Conservation (phyloP, 2,113 vertebrate species). For the Menidia beryllina region DNA sequence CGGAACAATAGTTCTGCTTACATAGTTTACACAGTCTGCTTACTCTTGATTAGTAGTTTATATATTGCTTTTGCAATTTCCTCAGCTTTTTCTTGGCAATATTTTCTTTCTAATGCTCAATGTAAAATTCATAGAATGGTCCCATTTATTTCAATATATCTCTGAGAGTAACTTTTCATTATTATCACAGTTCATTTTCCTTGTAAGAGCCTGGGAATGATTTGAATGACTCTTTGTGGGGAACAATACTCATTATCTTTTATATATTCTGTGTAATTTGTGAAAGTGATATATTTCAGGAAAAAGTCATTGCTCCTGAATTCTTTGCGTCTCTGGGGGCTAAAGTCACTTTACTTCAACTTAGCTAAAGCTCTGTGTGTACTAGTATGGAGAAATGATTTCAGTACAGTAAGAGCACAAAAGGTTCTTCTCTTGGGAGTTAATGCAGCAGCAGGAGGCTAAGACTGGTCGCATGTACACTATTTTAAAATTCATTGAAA, state of each 20-base stretch:
- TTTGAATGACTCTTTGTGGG: conserved; percentile 1
- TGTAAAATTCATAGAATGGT: background rate
- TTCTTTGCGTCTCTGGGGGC: conserved; percentile 23
- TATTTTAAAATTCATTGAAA: conserved; percentile 63
- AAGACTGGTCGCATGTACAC: conserved; percentile 34
- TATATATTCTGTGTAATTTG: conserved; percentile 1
- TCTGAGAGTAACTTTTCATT: conserved; percentile 16
- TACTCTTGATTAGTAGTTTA: conserved; percentile 46
- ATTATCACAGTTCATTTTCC: background rate
- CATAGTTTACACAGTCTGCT: too few relatives aligned
- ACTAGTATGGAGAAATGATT: conserved; percentile 23
- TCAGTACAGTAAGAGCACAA: conserved; percentile 16
- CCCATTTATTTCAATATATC: conserved; percentile 18
- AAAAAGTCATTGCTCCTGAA: conserved; percentile 7
- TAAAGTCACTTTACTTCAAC: conserved; percentile 28
- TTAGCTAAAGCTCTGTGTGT: conserved; percentile 17
- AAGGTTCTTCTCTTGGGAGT: conserved; percentile 39
- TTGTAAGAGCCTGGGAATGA: background rate
- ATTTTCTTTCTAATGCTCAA: conserved; percentile 9
- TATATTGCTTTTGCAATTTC: conserved; percentile 10
- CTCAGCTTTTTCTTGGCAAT: conserved; percentile 9
- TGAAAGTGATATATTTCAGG: background rate
- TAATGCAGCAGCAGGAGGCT: conserved; percentile 36
- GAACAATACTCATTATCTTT: conserved; percentile 1
- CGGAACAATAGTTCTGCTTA: conserved; percentile 33